Conservation (phyloP, 2,797 vertebrate species). For the Ataeniobius toweri region DNA sequence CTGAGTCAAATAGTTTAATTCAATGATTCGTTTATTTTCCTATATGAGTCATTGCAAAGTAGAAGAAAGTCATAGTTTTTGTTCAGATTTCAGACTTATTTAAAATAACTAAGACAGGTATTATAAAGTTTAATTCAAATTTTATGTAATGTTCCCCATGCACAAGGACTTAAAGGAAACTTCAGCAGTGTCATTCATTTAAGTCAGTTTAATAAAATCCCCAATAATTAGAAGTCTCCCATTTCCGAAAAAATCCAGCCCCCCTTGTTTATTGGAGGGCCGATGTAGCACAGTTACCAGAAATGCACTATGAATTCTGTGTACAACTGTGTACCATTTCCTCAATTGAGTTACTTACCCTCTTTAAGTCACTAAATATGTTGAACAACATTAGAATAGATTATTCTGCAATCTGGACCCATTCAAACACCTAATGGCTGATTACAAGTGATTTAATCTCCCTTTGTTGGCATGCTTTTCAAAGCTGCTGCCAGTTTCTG, state of each 20-base stretch:
- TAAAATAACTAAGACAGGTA: no score
- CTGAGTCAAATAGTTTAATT: no score
- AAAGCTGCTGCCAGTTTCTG: conserved; percentile 11
- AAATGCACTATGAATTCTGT: neutral
- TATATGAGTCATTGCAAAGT: no score
- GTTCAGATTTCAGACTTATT: no score
- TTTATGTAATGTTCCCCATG: no score
- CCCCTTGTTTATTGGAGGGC: neutral
- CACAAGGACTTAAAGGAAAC: neutral
- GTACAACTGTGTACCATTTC: neutral
- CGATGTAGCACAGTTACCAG: neutral
- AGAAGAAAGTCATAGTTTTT: no score
- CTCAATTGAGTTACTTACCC: neutral
- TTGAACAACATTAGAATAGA: neutral
- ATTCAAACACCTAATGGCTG: neutral
- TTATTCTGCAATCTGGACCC: neutral
- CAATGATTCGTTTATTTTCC: no score
- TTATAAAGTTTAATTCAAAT: no score
- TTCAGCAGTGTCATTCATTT: neutral
- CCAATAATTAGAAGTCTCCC: neutral
- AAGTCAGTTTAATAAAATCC: neutral
- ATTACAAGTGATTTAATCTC: neutral
- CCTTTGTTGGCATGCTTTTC: neutral
- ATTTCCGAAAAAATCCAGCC: neutral
- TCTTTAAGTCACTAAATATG: neutral